A percentile compares a stretch with the other conserved stretches of the same genome.
Evolutionary conservation across 2,113 vertebrate species (phyloP).

Genomic region (Cervus canadensis): DNA sequence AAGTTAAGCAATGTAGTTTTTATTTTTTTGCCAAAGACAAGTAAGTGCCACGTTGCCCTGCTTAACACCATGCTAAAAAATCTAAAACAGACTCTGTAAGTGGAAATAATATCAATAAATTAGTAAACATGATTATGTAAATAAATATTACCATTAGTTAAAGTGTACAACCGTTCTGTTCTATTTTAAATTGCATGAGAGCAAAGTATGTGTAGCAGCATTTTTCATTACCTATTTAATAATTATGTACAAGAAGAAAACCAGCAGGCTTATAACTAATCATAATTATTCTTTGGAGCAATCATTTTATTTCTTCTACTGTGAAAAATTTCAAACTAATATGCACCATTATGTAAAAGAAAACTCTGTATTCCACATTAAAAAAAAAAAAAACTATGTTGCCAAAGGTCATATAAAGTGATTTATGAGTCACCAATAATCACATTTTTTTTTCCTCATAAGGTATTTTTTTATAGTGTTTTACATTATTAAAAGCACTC

Average conservation of each 20-base stretch:
- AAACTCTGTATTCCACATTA: not conserved
- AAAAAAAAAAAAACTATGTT: not conserved
- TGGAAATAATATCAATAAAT: slow-evolving; percentile 20
- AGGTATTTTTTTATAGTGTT: not conserved
- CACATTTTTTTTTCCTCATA: not conserved
- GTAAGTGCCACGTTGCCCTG: not conserved
- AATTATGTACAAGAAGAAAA: not conserved
- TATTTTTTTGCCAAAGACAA: not conserved
- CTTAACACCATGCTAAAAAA: slow-evolving; percentile 22
- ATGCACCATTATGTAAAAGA: not conserved
- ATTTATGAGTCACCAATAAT: not conserved
- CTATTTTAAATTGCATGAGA: slow-evolving; percentile 18
- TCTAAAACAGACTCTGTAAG: not conserved
- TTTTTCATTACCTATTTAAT: slow-evolving; percentile 30
- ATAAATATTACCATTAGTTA: not conserved
- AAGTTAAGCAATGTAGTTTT: slow-evolving; percentile 9
- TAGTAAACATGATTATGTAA: slow-evolving; percentile 33
- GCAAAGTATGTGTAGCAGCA: not conserved
- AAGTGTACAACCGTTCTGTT: not conserved
- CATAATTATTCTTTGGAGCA: not conserved
- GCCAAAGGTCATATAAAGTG: not conserved
- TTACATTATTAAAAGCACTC: not conserved
- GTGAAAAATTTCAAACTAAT: not conserved
- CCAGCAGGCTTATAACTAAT: not conserved
- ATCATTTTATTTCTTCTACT: not conserved